These are phyloP conservation scores for Schrankia costaestrigalis DNA, from an alignment of 2,888 invertebrate species.

Conservation along the genomic window DNA sequence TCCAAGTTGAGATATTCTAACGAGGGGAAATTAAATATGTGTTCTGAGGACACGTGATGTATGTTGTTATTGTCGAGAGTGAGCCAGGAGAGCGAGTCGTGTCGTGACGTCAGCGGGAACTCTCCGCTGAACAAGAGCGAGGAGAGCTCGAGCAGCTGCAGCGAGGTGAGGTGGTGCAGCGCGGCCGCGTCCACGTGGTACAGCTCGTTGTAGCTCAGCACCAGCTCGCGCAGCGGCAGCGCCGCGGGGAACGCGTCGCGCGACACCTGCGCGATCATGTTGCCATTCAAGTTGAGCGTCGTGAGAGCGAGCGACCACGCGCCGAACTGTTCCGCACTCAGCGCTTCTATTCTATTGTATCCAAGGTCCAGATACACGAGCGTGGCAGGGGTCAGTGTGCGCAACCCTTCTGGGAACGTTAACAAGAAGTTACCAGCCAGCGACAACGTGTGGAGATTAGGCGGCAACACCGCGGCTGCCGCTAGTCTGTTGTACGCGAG, in stretches of 20 bases:
- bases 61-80: slow-evolving; percentile 91
- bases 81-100: slow-evolving; percentile 86
- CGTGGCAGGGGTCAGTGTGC: slow-evolving; percentile 82
- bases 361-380: slow-evolving; percentile 86
- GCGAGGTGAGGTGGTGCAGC: slow-evolving; percentile 84
- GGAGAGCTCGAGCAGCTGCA: slow-evolving; percentile 90
- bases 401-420: slow-evolving; percentile 83
- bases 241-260: slow-evolving; percentile 84
- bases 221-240: slow-evolving; percentile 88
- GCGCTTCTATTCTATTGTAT: slow-evolving; percentile 87
- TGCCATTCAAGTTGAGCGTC: slow-evolving; percentile 88
- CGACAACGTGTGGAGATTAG: slow-evolving; percentile 84
- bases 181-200: slow-evolving; percentile 83
- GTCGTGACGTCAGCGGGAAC: slow-evolving; percentile 83
- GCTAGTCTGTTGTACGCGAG: slow-evolving; percentile 87
- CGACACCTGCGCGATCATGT: slow-evolving; percentile 84
- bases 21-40: slow-evolving; percentile 83
- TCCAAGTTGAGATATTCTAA: slow-evolving; percentile 90
- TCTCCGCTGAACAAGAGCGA: slow-evolving; percentile 87
- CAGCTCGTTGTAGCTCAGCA: slow-evolving; percentile 92
- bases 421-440: slow-evolving; percentile 87
- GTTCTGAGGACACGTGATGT: slow-evolving; percentile 77
- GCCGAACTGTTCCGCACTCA: slow-evolving; percentile 84
- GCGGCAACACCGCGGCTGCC: slow-evolving; percentile 74
- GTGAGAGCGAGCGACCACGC: slow-evolving; percentile 87